Evolutionary conservation across 2,113 vertebrate genomes (phyloP), one percentile per base, ranked within the genome.

Genomic region (Pao palembangensis): DNA sequence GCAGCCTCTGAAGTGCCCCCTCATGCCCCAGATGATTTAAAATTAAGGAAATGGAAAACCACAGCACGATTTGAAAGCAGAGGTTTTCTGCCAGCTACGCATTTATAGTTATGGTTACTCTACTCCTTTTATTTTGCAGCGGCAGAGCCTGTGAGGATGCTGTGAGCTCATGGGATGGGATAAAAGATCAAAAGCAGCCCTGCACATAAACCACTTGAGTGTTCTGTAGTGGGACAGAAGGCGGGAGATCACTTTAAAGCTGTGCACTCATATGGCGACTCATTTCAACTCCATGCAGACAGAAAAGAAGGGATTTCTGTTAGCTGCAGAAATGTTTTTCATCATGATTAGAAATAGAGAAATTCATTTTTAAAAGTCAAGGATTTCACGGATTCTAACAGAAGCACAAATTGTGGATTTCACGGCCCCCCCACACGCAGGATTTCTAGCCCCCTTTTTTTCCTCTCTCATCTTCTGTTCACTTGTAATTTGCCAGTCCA

Each of bases 101-200:
- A 61, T 65, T 69, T 76, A 51, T 68, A 61, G 59, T 58, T 49
- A 43, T 67, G 61, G 70, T 67, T 81, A 68, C 67, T 72, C 48
- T 61, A 7, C 15, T 23, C 46, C 51, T 66, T 64, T 50, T 58
- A 56, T 76, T 78, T 71, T 75, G 65, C 4, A 78, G 68, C 43
- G 69, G 42, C 23, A 19, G 43, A 71, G 60, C 41, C 68, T 59
- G 81, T 76, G 72, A 68, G 58, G 63, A n/a, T 51, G 64, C 58
- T 51, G 19, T 61, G 65, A 82, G 68, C 71, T 77, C 62, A 64
- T 69, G 73, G 74, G 70, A 78, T n/a, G 49, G 73, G 56, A 79
- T 72, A 57, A 80, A 69, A 80, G 79, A 77, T 86, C 71, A 83
- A 79, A 83, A 31, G 70, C 75, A 69, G 66, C 51, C 61, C 57